These are phyloP conservation scores for Macroramphosus scolopax DNA, from an alignment of 2,797 vertebrate species.

Conservation along the genomic window DNA sequence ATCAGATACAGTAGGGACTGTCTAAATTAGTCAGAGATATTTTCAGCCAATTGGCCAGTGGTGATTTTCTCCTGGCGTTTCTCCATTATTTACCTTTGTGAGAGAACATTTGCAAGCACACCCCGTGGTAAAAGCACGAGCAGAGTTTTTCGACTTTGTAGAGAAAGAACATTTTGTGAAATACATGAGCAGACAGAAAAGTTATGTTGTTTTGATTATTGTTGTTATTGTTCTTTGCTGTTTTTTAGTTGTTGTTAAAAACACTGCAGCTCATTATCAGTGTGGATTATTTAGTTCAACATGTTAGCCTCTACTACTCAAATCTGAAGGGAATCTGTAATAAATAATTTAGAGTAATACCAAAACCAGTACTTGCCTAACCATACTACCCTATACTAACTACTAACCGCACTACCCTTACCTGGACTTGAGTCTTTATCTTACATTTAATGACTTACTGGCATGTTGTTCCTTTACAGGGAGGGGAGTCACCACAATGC, in stretches of 20 bases:
- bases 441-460: no score
- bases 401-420: no score
- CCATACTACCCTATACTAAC: no score
- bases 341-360: background rate
- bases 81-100: background rate
- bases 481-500: no score
- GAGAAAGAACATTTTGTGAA: background rate
- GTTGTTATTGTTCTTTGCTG: no score
- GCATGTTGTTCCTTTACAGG: no score
- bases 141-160: no score
- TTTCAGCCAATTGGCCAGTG: background rate
- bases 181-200: no score
- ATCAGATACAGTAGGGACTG: constrained; percentile 22
- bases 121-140: no score
- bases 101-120: constrained; percentile 6
- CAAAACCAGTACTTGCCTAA: no score
- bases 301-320: background rate
- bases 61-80: constrained; percentile 3
- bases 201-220: no score
- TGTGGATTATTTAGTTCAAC: background rate
- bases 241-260: no score
- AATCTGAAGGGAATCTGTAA: background rate
- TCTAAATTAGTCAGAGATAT: constrained; percentile 7
- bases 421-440: background rate
- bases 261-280: constrained; percentile 4